These are phyloP conservation scores for Sericinus montela DNA, from an alignment of 2,888 invertebrate species.

Conservation along the genomic window DNA sequence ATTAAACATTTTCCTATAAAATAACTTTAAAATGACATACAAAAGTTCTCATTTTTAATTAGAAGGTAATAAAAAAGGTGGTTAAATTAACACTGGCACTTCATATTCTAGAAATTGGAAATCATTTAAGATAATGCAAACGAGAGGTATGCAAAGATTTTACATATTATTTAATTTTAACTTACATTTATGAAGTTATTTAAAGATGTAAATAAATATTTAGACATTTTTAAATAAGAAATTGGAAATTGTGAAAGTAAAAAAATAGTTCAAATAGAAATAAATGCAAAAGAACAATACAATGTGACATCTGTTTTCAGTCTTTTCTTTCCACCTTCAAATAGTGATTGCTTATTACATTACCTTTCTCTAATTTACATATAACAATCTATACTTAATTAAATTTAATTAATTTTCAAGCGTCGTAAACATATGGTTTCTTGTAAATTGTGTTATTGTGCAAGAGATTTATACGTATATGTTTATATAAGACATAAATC, in stretches of 20 bases:
- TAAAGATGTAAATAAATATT: too few relatives aligned
- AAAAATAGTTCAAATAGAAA: conserved; percentile 6
- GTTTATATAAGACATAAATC: too few relatives aligned
- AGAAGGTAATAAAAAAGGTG: background rate
- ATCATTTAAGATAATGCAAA: too few relatives aligned
- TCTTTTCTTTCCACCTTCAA: conserved; percentile 51
- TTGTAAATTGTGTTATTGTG: background rate
- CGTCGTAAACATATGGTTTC: background rate
- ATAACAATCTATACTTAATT: background rate
- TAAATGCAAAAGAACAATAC: conserved; percentile 22
- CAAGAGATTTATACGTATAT: background rate
- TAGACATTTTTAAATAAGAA: too few relatives aligned
- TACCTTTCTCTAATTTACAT: background rate
- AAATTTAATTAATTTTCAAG: background rate
- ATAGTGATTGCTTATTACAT: conserved; percentile 17
- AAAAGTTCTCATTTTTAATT: background rate
- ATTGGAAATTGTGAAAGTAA: background rate
- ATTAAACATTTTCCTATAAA: conserved; percentile 7
- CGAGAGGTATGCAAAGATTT: too few relatives aligned
- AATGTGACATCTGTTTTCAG: conserved; percentile 42
- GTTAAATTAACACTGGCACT: conserved; percentile 5
- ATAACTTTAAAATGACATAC: conserved; percentile 2
- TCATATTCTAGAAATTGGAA: background rate
- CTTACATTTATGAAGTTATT: too few relatives aligned
- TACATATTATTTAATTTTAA: too few relatives aligned